Percentiles rank a stretch among this genome's conserved stretches.
These are phyloP conservation scores for Brachylomia viminalis DNA, from an alignment of 2,888 invertebrate genomes.

Conservation along the genomic window DNA sequence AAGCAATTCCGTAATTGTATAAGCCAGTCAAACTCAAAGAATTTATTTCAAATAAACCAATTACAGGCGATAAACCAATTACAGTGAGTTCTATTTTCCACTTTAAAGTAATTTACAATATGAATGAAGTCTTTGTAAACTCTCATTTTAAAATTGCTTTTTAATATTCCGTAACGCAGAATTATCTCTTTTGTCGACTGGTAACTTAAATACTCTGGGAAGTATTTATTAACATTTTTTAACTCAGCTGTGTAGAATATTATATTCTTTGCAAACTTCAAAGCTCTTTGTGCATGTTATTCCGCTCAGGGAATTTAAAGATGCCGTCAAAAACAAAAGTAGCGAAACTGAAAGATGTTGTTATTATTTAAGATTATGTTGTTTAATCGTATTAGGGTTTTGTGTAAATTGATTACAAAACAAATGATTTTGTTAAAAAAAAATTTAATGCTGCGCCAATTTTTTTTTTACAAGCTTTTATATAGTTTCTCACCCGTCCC, in stretches of 20 bases:
- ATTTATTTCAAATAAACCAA: no score
- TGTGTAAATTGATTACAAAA: background rate
- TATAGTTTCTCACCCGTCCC: no score
- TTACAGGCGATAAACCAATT: no score
- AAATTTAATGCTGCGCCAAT: no score
- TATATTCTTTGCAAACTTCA: slow-evolving; percentile 30
- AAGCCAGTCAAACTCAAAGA: background rate
- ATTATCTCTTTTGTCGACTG: slow-evolving; percentile 37
- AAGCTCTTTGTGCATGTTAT: slow-evolving; percentile 44
- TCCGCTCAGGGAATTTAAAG: slow-evolving; percentile 28
- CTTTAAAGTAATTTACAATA: slow-evolving; percentile 11
- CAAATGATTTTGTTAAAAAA: no score
- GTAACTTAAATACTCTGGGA: slow-evolving; percentile 35
- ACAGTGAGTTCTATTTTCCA: background rate
- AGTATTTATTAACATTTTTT: slow-evolving; percentile 59
- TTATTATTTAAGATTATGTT: slow-evolving; percentile 4
- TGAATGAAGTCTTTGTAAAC: slow-evolving; percentile 17
- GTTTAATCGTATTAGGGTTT: background rate
- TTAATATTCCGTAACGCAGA: slow-evolving; percentile 21
- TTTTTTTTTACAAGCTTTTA: no score
- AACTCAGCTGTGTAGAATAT: slow-evolving; percentile 28
- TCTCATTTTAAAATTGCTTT: slow-evolving; percentile 25
- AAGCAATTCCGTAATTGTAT: slow-evolving; percentile 1
- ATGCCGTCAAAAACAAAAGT: slow-evolving; percentile 48
- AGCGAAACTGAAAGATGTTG: background rate